phyloP scores from a whole-genome alignment of 1,140 invertebrate species.

The Oryzaephilus surinamensis region DNA sequence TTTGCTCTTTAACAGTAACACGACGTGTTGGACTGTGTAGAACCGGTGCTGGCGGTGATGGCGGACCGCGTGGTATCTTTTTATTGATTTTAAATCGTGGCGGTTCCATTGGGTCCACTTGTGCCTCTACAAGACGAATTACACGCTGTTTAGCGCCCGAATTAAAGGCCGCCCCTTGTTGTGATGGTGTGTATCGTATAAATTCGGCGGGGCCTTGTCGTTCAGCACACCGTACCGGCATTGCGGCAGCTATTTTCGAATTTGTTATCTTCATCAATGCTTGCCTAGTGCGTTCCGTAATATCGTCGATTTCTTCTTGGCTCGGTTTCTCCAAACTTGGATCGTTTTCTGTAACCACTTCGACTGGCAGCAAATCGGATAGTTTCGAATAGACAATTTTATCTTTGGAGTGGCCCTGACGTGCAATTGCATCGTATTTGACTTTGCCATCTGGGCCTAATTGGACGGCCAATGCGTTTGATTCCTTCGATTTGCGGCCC shows the following conservation, averaged over 20 bases:
- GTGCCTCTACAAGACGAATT: constrained; percentile 91
- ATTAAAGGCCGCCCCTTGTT: constrained; percentile 91
- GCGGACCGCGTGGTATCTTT: constrained; percentile 94
- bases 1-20: constrained; percentile 96
- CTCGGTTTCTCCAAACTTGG: constrained; percentile 75
- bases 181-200: constrained; percentile 94
- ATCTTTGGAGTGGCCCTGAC: constrained; percentile 91
- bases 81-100: constrained; percentile 95
- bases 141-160: constrained; percentile 96
- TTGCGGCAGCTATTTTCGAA: constrained; percentile 83
- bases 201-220: constrained; percentile 89
- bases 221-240: constrained; percentile 86
- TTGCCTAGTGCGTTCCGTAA: constrained; percentile 72
- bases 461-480: constrained; percentile 87
- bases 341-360: constrained; percentile 86
- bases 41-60: constrained; percentile 91
- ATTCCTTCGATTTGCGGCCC: constrained; percentile 61
- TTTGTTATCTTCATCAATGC: constrained; percentile 81
- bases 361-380: constrained; percentile 85
- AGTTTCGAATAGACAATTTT: constrained; percentile 97
- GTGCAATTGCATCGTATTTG: constrained; percentile 92
- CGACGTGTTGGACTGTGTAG: constrained; percentile 96
- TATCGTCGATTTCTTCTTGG: constrained; percentile 75
- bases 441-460: constrained; percentile 89
- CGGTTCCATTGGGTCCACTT: constrained; percentile 97